Evolutionary conservation across 2,113 vertebrate species (phyloP), one percentile per base, ranked within the genome.

Genomic region (Platanista minor): DNA sequence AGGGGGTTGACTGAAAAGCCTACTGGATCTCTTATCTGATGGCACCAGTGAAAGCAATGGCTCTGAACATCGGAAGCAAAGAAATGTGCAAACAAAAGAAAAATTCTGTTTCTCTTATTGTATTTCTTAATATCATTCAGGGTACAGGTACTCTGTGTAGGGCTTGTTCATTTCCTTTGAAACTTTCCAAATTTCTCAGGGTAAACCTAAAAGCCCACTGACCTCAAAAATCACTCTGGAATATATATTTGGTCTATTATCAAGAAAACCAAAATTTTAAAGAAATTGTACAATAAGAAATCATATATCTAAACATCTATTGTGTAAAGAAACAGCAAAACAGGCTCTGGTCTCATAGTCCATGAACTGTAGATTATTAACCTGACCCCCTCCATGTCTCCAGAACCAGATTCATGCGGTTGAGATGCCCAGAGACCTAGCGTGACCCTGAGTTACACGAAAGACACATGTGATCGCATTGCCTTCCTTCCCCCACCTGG

Each of bases 371-470:
- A 23, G 4, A 25, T 54, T 0, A 23, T 12, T 15, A 43, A 23
- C 57, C 52, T 29, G 0, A 1, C 3, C 33, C 33, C 39, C 10
- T 14, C 3, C 5, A 2, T 2, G 8, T 77, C 61, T n/a, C 23
- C 23, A 13, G 71, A 57, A 8, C 64, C 52, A 9, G n/a, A 18
- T 43, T 0, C 4, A 5, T 0, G 4, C 10, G 14, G 5, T 8
- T 12, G 82, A 62, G 46, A 14, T 2, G 21, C 18, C 21, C 59
- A 3, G 25, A 21, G 7, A 33, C 36, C 13, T 1, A 46, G 18
- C 77, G 61, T 0, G 0, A 11, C 31, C 2, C 33, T 36, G 3
- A 14, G 7, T 64, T 46, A 20, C 2, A 25, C 13, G 0, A 14
- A 85, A 52, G 67, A 57, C 8, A 4, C 5, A 11, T 11, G 41